Conservation (phyloP, 2,113 vertebrate species). For the Beaufortia kweichowensis region DNA sequence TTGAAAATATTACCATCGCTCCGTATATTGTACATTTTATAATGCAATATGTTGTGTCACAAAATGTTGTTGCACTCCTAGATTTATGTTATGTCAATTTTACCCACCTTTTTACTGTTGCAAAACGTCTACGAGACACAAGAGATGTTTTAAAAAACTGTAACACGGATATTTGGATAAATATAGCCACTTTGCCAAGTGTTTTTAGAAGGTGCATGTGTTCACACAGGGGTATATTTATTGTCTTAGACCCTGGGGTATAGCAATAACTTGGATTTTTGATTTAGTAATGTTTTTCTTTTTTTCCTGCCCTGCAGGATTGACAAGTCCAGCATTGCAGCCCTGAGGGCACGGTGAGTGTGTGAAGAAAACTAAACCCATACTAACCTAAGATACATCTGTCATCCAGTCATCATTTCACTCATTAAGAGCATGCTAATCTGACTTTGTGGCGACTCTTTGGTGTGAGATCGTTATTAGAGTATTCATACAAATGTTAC, state of each 20-base stretch:
- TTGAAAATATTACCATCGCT: no score
- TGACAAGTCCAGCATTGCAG: conserved; percentile 57
- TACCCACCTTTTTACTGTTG: no score
- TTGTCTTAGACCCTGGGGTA: background rate
- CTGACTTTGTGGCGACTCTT: background rate
- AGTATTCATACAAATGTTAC: background rate
- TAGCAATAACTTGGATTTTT: background rate
- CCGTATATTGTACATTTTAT: no score
- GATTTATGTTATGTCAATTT: no score
- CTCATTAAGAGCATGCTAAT: background rate
- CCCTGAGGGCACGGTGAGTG: conserved; percentile 54
- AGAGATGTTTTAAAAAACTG: no score
- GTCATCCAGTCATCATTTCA: conserved; percentile 8
- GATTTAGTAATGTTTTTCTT: conserved; percentile 2
- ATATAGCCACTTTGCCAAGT: no score
- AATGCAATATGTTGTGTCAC: no score
- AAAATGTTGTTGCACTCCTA: no score
- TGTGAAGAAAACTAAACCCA: background rate
- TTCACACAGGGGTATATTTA: background rate
- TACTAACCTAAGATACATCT: background rate
- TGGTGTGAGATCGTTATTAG: conserved; percentile 2
- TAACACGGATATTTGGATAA: no score
- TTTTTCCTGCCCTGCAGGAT: conserved; percentile 48
- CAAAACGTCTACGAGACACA: no score
- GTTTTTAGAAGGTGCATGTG: background rate